Evolutionary conservation across 2,888 invertebrate genomes (phyloP).

Genomic region (Octonoba sinensis): DNA sequence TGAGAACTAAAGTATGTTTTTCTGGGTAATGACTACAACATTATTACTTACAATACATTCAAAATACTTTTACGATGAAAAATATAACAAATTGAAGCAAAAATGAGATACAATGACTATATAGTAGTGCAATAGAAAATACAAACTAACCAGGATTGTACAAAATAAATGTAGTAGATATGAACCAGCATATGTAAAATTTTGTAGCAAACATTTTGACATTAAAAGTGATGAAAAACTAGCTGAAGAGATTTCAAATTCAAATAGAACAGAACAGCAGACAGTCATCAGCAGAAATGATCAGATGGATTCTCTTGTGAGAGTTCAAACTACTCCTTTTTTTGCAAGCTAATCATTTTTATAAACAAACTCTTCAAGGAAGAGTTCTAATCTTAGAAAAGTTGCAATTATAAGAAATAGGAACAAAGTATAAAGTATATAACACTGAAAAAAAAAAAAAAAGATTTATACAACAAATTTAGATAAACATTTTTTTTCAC

Average conservation of each 20-base stretch:
- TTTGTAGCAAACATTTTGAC: conserved; percentile 43
- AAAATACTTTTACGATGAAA: background rate
- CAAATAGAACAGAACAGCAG: conserved; percentile 11
- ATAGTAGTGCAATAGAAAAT: background rate
- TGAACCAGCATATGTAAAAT: conserved; percentile 27
- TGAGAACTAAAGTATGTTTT: background rate
- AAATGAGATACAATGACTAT: background rate
- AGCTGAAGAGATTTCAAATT: background rate
- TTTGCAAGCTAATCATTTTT: conserved; percentile 14
- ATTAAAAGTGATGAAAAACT: background rate
- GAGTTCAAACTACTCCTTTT: conserved; percentile 21
- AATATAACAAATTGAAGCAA: background rate
- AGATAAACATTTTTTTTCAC: no score
- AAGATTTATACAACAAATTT: no score
- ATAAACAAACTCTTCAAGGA: no score
- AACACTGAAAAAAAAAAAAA: background rate
- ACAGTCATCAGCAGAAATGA: conserved; percentile 23
- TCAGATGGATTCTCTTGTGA: conserved; percentile 2
- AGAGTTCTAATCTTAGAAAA: no score
- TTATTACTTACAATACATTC: background rate
- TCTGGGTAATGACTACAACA: no score
- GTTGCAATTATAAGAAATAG: background rate
- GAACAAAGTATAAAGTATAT: background rate
- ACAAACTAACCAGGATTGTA: conserved; percentile 28
- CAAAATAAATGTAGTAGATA: conserved; percentile 39